phyloP scores from a whole-genome alignment of 2,888 invertebrate genomes.

The Lithophane semibrunnea region DNA sequence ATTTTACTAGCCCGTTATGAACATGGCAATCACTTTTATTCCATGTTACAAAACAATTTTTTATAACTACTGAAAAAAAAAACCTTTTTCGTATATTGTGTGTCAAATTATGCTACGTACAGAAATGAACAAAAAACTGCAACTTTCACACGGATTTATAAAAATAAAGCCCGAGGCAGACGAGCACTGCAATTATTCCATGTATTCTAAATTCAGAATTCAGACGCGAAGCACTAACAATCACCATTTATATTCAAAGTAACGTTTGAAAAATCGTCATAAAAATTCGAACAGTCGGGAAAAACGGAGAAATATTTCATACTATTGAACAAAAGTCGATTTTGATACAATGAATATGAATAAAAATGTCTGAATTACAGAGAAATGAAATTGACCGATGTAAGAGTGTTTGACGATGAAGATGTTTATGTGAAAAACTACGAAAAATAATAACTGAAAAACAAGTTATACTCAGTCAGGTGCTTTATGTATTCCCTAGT shows the following conservation, averaged over 20 bases:
- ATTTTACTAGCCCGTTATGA: background rate
- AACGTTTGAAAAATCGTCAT: conserved; percentile 55
- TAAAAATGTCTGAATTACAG: background rate
- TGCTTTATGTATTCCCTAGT: background rate
- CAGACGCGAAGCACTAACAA: conserved; percentile 47
- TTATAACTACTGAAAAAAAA: background rate
- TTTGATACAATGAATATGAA: background rate
- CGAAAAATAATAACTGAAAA: background rate
- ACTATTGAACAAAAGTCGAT: background rate
- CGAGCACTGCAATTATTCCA: conserved; percentile 46
- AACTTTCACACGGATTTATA: background rate
- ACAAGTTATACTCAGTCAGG: background rate
- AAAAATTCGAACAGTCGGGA: conserved; percentile 35
- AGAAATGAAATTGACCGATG: background rate
- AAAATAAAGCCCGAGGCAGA: background rate
- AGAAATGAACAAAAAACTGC: conserved; percentile 3
- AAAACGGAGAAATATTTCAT: conserved; percentile 21
- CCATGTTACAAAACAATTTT: too few relatives aligned
- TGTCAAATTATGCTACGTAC: conserved; percentile 12
- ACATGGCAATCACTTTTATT: too few relatives aligned
- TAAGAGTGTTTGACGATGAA: too few relatives aligned
- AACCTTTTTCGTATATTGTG: background rate
- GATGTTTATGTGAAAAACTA: background rate
- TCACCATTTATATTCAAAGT: conserved; percentile 57
- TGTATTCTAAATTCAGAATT: conserved; percentile 54